Evolutionary conservation across 2,113 vertebrate species (phyloP).

Genomic region (Sphaerodactylus townsendi): DNA sequence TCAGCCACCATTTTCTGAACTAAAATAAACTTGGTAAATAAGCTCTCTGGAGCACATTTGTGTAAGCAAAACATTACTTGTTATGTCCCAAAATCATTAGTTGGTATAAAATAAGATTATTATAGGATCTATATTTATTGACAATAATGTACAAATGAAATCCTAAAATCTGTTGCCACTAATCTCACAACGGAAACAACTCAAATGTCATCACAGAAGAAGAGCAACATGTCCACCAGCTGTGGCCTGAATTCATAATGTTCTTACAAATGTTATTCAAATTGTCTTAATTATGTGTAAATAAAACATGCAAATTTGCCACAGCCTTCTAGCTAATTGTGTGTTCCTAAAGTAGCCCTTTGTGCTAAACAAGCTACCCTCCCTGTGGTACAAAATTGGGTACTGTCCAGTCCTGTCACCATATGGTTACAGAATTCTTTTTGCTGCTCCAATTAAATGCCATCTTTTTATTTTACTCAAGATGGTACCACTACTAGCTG

Average conservation of each 20-base stretch:
- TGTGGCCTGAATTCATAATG: constrained; percentile 13
- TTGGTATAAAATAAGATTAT: not conserved
- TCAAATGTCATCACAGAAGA: constrained; percentile 5
- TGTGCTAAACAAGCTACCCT: not conserved
- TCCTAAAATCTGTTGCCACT: not conserved
- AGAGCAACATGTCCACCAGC: constrained; percentile 15
- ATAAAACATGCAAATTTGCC: constrained; percentile 26
- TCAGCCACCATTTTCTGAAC: not conserved
- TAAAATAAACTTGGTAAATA: not conserved
- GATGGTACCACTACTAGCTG: not conserved
- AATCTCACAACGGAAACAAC: not conserved
- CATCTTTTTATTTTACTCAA: not conserved
- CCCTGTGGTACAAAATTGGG: constrained; percentile 1
- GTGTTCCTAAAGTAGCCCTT: constrained; percentile 11
- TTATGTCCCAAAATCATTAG: not conserved
- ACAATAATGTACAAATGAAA: not conserved
- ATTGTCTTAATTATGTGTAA: constrained; percentile 31
- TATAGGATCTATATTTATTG: not conserved
- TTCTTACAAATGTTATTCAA: constrained; percentile 26
- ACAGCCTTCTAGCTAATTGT: constrained; percentile 27
- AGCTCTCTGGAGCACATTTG: not conserved
- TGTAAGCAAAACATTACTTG: not conserved
- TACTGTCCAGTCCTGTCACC: not conserved
- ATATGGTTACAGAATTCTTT: not conserved
- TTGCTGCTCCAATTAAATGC: not conserved